phyloP scores from a whole-genome alignment of 2,113 vertebrate species.

The Pachycephala philippinensis region DNA sequence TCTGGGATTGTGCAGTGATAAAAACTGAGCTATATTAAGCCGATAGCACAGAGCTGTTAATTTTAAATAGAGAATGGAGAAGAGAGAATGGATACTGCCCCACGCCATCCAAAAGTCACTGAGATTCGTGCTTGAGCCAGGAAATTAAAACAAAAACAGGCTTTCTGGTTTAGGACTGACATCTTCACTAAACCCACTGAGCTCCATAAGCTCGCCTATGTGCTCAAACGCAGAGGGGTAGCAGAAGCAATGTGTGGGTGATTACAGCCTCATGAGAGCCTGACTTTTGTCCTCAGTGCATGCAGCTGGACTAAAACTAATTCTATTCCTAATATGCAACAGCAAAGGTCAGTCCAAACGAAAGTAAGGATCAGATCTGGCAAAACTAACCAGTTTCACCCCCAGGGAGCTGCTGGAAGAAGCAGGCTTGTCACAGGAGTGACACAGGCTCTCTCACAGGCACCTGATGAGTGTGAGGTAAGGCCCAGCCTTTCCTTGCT shows the following conservation, averaged over 20 bases:
- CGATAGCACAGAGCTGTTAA: fast-evolving
- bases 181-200: neutral
- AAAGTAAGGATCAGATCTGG: neutral
- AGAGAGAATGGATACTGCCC: neutral
- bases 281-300: neutral
- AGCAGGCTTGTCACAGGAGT: neutral
- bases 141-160: neutral
- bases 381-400: neutral
- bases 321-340: neutral
- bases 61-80: neutral
- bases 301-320: neutral
- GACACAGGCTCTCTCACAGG: neutral
- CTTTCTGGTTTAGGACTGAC: neutral
- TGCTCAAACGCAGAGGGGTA: neutral
- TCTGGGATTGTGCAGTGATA: neutral
- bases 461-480: neutral
- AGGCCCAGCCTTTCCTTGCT: neutral
- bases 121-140: neutral
- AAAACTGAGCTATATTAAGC: neutral
- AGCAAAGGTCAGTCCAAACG: neutral
- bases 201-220: neutral
- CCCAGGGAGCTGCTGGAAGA: neutral
- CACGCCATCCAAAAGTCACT: neutral
- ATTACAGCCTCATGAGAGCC: neutral
- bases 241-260: neutral